Base-by-base conservation (phyloP, 2,888 invertebrate species). In the Microctonus aethiopoides region DNA sequence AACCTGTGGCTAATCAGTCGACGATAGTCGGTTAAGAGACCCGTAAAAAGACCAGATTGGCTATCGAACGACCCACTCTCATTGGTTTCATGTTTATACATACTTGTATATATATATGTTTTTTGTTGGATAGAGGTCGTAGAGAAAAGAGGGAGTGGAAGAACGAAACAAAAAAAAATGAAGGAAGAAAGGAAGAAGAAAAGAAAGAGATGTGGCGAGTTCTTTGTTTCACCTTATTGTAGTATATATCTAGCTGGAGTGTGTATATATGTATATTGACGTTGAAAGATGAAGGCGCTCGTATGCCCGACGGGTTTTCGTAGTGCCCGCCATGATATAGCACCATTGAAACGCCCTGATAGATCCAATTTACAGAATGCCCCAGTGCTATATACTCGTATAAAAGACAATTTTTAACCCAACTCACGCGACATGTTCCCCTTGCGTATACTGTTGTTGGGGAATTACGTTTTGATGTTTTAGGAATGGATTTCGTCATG, bases 281-380 rank as follows among this genome's bases (percentile, higher is more conserved):
- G 77, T 84, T 84, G 84, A 84, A 83, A 84, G 83, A 84, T 84
- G 84, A 82, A 83, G 77, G 81, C 79, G 80, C 82, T 82, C 81
- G 81, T 84, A 83, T 81, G 81, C 79, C 75, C 71, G 70, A 71
- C 80, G 79, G 81, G 81, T 54, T 65, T 36, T 79, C 81, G 80
- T 78, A 80, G 79, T 78, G 81, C 79, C 79, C 80, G 81, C 80
- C 84, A 84, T 84, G 84, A 86, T 84, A 82, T 85, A 85, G 85
- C 82, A 84, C 83, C 83, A 83, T 80, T 80, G 80, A 79, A 84
- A 84, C 81, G 77, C 80, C 82, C 83, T 84, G 85, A 86, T 85
- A 84, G 85, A 85, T 85, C 83, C 86, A 85, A 86, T 86, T 86
- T 85, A 85, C 83, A 83, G 83, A 78, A 76, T 78, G 79, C 78